phyloP scores from a whole-genome alignment of 2,113 vertebrate species.

The Thymallus thymallus region DNA sequence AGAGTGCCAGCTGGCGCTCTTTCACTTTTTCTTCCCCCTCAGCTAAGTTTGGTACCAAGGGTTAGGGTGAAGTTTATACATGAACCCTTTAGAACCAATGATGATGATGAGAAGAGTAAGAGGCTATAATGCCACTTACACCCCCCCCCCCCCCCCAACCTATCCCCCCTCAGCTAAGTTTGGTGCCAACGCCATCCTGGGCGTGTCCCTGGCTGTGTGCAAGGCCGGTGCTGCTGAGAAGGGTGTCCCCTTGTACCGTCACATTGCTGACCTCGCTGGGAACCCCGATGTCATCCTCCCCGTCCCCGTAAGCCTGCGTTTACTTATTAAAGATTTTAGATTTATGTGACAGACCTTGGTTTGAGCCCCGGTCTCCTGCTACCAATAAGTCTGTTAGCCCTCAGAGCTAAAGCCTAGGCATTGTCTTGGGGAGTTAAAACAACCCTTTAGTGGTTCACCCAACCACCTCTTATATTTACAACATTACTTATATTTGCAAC shows the following conservation, averaged over 20 bases:
- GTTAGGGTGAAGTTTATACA: too few relatives aligned
- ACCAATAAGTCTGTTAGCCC: too few relatives aligned
- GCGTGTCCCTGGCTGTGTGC: conserved; percentile 95
- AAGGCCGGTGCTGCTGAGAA: conserved; percentile 98
- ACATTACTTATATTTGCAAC: too few relatives aligned
- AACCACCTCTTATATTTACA: too few relatives aligned
- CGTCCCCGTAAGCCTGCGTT: conserved; percentile 85
- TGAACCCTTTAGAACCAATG: background rate
- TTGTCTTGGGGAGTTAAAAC: too few relatives aligned
- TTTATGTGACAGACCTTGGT: background rate
- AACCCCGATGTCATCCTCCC: conserved; percentile 92
- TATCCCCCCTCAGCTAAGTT: conserved; percentile 87
- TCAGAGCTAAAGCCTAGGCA: too few relatives aligned
- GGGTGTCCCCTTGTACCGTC: conserved; percentile 92
- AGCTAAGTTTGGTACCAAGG: conserved; percentile 92
- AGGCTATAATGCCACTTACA: background rate
- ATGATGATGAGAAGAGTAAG: background rate
- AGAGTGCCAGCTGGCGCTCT: too few relatives aligned
- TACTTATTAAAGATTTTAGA: background rate
- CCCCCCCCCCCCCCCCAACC: conserved; percentile 1
- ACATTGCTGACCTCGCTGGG: conserved; percentile 94
- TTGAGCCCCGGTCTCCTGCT: too few relatives aligned
- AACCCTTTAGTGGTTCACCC: too few relatives aligned
- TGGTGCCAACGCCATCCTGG: conserved; percentile 95
- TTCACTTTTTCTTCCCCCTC: background rate